Percentiles rank a stretch among this genome's conserved stretches.
Evolutionary conservation across 2,888 invertebrate genomes (phyloP).

Genomic region (Lithosia quadra): DNA sequence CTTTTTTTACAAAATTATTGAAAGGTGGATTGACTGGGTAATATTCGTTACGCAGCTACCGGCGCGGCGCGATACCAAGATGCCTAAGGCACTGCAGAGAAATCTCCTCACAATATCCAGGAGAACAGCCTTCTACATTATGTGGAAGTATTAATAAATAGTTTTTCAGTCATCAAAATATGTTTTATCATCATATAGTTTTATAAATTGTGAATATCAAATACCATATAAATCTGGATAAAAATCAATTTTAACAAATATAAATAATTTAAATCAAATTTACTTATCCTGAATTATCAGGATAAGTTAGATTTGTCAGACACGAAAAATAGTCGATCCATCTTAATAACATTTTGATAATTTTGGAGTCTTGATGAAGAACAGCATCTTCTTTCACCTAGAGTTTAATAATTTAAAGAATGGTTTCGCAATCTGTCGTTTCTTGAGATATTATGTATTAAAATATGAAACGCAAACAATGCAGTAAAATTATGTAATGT

Average conservation of each 20-base stretch:
- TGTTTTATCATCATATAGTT: background rate
- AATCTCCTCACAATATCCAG: too few relatives aligned
- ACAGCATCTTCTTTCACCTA: background rate
- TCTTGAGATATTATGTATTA: background rate
- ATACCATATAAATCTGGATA: background rate
- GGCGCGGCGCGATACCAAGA: too few relatives aligned
- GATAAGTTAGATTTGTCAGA: background rate
- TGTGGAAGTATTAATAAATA: background rate
- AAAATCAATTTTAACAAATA: background rate
- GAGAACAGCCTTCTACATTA: background rate
- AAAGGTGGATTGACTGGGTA: background rate
- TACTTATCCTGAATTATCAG: too few relatives aligned
- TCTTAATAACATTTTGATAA: background rate
- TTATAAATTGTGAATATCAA: background rate
- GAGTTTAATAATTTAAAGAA: background rate
- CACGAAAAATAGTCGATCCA: background rate
- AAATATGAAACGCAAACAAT: background rate
- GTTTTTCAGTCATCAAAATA: background rate
- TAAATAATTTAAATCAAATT: too few relatives aligned
- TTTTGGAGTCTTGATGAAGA: background rate
- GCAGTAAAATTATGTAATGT: background rate
- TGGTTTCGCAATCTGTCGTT: constrained; percentile 11
- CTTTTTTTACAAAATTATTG: background rate
- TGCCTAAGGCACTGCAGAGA: background rate
- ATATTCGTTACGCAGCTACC: background rate